Evolutionary conservation across 2,113 vertebrate genomes (phyloP).

Genomic region (Psilopogon haemacephalus): DNA sequence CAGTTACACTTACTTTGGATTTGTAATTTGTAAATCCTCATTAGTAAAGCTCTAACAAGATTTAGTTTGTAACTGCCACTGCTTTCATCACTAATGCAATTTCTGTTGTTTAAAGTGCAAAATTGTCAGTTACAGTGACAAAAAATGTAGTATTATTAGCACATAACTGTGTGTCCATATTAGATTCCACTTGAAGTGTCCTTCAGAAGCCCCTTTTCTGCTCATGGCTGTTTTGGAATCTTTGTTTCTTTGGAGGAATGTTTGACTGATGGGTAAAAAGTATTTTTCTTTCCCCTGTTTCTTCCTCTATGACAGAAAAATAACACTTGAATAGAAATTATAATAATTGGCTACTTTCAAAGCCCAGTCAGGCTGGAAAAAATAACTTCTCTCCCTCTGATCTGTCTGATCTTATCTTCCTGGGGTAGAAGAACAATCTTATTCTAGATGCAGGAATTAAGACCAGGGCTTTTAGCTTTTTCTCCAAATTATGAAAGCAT

Average conservation of each 20-base stretch:
- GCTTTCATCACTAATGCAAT: neutral
- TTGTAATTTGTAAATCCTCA: neutral
- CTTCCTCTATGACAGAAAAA: neutral
- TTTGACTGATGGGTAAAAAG: neutral
- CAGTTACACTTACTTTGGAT: neutral
- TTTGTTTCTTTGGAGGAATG: neutral
- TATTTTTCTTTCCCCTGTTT: neutral
- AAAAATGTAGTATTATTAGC: accelerated
- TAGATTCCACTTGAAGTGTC: neutral
- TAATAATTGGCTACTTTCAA: neutral
- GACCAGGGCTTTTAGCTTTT: neutral
- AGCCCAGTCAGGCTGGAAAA: neutral
- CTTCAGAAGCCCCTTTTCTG: neutral
- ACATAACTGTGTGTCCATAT: neutral
- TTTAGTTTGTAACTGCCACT: neutral
- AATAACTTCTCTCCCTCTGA: too few relatives aligned
- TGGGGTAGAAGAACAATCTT: neutral
- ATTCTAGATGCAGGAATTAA: neutral
- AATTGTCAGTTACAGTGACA: neutral
- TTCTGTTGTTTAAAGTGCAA: neutral
- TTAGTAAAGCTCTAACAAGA: neutral
- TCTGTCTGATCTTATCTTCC: neutral
- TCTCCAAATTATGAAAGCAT: neutral
- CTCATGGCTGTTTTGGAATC: neutral
- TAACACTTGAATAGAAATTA: neutral